Evolutionary conservation across 2,888 invertebrate genomes (phyloP).

Genomic region (Unio pictorum): DNA sequence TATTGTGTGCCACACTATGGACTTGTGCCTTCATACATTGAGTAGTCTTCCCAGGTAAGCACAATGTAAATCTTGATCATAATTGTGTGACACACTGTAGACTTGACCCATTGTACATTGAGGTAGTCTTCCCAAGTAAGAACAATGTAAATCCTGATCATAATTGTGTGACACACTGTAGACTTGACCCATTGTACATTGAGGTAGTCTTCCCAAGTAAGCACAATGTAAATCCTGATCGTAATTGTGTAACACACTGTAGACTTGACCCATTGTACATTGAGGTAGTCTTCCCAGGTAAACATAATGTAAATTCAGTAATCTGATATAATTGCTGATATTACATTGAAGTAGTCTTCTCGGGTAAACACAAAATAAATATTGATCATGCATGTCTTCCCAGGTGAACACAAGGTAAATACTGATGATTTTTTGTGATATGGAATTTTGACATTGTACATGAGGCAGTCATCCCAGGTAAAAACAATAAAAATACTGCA

Average conservation of each 20-base stretch:
- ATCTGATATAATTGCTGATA: too few species aligned
- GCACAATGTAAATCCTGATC: conserved; percentile 75
- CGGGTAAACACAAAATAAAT: too few species aligned
- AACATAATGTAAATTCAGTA: conserved; percentile 24
- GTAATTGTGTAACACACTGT: conserved; percentile 79
- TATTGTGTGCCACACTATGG: conserved; percentile 79
- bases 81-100: background rate
- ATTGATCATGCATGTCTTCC: too few species aligned
- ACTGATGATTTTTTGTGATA: too few species aligned
- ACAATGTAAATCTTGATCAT: background rate
- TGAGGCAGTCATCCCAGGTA: conserved; percentile 1
- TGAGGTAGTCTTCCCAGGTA: conserved; percentile 77
- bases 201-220: too few species aligned
- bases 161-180: background rate
- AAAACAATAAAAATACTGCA: too few species aligned
- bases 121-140: too few species aligned
- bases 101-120: background rate
- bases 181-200: background rate
- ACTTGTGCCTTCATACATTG: conserved; percentile 77
- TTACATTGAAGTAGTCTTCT: too few species aligned
- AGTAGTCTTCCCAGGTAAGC: conserved; percentile 62
- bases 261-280: conserved; percentile 76
- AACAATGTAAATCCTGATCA: background rate
- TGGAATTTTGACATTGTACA: conserved; percentile 3
- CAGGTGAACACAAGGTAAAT: too few species aligned